Conservation (phyloP, 2,797 vertebrate genomes). For the Acipenser transmontanus region DNA sequence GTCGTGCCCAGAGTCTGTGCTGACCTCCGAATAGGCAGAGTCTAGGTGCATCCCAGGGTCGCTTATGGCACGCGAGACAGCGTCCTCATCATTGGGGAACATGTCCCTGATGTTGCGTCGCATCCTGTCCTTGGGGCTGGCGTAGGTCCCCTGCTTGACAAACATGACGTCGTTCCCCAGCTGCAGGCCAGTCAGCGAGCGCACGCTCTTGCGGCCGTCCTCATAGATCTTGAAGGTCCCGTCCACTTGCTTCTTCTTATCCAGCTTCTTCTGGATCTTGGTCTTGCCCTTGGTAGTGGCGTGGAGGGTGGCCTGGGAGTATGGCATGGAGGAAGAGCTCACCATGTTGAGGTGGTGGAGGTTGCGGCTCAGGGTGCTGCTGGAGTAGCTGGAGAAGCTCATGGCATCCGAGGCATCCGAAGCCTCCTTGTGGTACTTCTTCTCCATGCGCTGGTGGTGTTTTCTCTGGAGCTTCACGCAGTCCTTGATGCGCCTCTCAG, state of each 20-base stretch:
- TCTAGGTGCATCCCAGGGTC: conserved; percentile 80
- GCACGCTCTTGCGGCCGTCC: conserved; percentile 90
- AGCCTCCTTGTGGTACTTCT: conserved; percentile 78
- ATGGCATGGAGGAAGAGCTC: conserved; percentile 78
- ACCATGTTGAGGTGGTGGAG: conserved; percentile 65
- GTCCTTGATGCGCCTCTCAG: conserved; percentile 82
- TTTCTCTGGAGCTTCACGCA: conserved; percentile 90
- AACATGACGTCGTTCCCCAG: conserved; percentile 96
- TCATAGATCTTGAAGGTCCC: conserved; percentile 95
- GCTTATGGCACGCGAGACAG: conserved; percentile 90
- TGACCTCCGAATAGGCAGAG: conserved; percentile 87
- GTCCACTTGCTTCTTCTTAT: conserved; percentile 85
- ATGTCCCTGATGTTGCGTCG: conserved; percentile 87
- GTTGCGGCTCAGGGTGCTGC: conserved; percentile 78
- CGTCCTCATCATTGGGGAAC: conserved; percentile 82
- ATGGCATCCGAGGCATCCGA: conserved; percentile 84
- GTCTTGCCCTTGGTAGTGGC: conserved; percentile 90
- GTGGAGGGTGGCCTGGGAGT: conserved; percentile 89
- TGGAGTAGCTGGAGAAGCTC: conserved; percentile 89
- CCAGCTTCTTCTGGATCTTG: conserved; percentile 90
- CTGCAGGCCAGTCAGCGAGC: conserved; percentile 89
- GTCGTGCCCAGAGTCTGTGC: conserved; percentile 93
- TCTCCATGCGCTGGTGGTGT: conserved; percentile 89
- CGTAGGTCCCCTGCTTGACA: conserved; percentile 82
- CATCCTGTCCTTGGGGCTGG: conserved; percentile 75